phyloP scores from a whole-genome alignment of 2,888 invertebrate genomes.

The Agonum fuliginosum region DNA sequence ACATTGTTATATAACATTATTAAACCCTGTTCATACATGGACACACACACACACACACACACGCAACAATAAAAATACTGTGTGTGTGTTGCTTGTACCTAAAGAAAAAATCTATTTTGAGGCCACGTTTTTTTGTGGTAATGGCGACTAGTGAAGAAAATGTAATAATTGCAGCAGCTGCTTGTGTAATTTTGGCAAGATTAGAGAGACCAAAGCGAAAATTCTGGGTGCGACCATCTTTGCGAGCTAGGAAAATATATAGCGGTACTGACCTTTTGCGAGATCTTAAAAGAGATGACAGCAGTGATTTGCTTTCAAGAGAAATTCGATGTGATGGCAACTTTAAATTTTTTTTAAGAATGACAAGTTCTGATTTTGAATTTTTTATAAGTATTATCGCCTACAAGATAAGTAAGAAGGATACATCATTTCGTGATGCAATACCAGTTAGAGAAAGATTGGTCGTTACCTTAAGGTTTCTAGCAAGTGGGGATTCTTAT shows the following conservation, averaged over 20 bases:
- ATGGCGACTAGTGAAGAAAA: neutral
- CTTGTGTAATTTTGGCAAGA: conserved; percentile 10
- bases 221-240: neutral
- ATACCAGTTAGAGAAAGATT: neutral
- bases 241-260: neutral
- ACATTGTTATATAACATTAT: no score
- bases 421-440: neutral
- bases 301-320: conserved; percentile 3
- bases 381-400: neutral
- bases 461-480: neutral
- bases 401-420: neutral
- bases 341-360: conserved; percentile 23
- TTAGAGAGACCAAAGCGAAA: neutral
- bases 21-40: no score
- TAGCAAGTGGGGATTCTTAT: neutral
- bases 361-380: conserved; percentile 39
- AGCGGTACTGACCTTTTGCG: neutral
- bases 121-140: no score
- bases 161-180: conserved; percentile 29
- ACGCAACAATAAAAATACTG: no score
- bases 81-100: no score
- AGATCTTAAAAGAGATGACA: neutral
- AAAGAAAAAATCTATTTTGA: no score
- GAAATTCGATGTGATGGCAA: conserved; percentile 11
- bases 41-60: no score